Percentiles rank a stretch among this genome's conserved stretches.
Evolutionary conservation across 2,113 vertebrate genomes (phyloP).

Genomic region (Phalacrocorax aristotelis): DNA sequence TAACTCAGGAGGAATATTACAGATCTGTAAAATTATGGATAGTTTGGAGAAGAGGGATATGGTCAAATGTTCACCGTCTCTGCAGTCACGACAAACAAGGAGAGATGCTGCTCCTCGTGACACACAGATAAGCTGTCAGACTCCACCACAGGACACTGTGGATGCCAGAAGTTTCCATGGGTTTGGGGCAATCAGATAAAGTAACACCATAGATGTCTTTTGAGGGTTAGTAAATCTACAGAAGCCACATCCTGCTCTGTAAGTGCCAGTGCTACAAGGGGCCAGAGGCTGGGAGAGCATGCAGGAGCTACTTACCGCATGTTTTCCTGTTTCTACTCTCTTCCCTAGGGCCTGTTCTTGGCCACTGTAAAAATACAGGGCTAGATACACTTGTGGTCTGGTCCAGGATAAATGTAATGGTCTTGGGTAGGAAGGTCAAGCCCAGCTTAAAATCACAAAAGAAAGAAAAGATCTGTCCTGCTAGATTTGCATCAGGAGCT

Average conservation of each 20-base stretch:
- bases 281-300: not conserved
- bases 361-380: not conserved
- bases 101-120: not conserved
- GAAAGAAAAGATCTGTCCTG: not conserved
- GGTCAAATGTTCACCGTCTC: not conserved
- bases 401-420: not conserved
- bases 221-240: not conserved
- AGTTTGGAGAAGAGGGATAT: not conserved
- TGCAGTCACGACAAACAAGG: not conserved
- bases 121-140: not conserved
- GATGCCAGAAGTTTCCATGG: not conserved
- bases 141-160: not conserved
- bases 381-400: not conserved
- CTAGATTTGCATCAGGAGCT: not conserved
- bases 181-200: not conserved
- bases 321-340: not conserved
- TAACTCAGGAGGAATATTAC: not conserved
- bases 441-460: not conserved
- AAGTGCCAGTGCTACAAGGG: not conserved
- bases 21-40: not conserved
- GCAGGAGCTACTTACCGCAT: not conserved
- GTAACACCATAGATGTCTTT: not conserved
- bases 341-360: not conserved
- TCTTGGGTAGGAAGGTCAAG: not conserved
- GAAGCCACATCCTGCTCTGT: not conserved